These are phyloP conservation scores for Lepidocyrtoides sp. DNA, from an alignment of 2,888 invertebrate genomes.

Conservation along the genomic window DNA sequence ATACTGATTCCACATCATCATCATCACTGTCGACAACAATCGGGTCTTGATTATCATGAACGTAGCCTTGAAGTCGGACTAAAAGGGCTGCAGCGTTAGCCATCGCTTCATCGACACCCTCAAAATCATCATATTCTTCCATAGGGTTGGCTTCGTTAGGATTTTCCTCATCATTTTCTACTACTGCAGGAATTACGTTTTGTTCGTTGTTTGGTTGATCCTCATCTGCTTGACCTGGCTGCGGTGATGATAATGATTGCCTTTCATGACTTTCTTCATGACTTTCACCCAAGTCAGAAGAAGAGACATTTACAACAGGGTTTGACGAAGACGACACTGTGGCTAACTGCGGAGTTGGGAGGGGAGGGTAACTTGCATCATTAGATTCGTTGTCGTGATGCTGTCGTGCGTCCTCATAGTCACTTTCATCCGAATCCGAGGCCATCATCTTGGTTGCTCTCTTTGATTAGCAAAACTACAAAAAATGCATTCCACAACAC, in stretches of 20 bases:
- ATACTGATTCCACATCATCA: conserved; percentile 48
- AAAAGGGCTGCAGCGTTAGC: conserved; percentile 10
- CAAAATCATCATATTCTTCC: background rate
- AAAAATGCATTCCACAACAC: background rate
- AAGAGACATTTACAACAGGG: background rate
- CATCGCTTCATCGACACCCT: background rate
- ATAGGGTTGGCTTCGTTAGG: background rate
- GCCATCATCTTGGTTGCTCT: conserved; percentile 67
- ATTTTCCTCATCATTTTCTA: background rate
- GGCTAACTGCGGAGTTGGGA: background rate
- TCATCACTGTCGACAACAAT: conserved; percentile 64
- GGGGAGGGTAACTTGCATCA: background rate
- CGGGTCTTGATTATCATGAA: background rate
- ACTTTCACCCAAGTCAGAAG: background rate
- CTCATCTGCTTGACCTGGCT: background rate
- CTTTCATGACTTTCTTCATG: background rate
- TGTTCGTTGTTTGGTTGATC: background rate
- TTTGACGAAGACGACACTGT: background rate
- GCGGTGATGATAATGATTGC: background rate
- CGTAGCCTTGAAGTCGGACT: conserved; percentile 20
- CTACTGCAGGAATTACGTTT: background rate
- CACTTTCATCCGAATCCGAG: conserved; percentile 76
- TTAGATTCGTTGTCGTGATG: conserved; percentile 71
- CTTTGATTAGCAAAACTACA: background rate
- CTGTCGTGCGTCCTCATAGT: conserved; percentile 69